phyloP scores from a whole-genome alignment of 2,113 vertebrate genomes.

The Pampusana beccarii region DNA sequence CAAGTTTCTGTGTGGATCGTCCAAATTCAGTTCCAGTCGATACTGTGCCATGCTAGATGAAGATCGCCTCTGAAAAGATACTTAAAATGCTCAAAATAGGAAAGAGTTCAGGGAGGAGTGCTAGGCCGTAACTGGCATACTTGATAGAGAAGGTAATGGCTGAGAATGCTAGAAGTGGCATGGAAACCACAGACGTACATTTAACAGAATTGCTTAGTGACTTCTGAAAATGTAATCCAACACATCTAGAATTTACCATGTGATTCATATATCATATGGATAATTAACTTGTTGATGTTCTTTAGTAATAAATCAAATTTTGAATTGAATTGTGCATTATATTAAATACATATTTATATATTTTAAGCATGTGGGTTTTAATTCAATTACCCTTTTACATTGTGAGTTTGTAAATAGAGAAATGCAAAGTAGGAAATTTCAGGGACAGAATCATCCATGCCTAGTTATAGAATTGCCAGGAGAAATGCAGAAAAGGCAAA shows the following conservation, averaged over 20 bases:
- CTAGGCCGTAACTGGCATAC: not conserved
- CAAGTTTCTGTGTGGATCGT: not conserved
- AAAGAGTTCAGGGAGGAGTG: not conserved
- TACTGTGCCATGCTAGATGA: not conserved
- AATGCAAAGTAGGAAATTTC: not conserved
- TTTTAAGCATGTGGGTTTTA: not conserved
- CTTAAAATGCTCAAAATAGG: not conserved
- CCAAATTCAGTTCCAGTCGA: not conserved
- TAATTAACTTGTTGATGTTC: not conserved
- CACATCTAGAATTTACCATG: not conserved
- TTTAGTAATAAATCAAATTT: not conserved
- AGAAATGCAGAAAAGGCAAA: not conserved
- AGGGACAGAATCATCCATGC: fast-evolving
- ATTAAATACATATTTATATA: not conserved
- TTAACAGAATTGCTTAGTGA: not conserved
- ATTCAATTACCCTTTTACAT: not conserved
- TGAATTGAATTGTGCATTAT: not conserved
- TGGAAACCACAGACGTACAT: not conserved
- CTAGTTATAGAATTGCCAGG: not conserved
- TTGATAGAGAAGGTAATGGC: not conserved
- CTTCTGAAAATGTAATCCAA: not conserved
- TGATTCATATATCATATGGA: not conserved
- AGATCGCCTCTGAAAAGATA: not conserved
- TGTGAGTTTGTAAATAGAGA: not conserved
- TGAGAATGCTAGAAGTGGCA: not conserved